These are phyloP conservation scores for Pygoscelis antarcticus DNA, from an alignment of 2,113 vertebrate genomes.

Conservation along the genomic window DNA sequence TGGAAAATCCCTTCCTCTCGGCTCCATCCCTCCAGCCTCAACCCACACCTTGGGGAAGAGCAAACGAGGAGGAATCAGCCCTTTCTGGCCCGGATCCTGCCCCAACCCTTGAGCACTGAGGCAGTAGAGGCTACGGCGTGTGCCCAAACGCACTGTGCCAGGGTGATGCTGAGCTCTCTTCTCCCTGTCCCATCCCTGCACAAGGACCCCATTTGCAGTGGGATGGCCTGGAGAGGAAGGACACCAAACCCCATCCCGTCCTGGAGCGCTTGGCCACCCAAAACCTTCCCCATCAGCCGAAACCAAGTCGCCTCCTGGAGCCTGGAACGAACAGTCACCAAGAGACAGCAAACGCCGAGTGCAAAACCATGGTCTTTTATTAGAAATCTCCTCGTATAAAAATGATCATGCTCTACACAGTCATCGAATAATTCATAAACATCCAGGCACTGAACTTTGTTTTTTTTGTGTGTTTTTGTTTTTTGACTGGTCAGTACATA, in stretches of 20 bases:
- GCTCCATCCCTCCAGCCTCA: neutral
- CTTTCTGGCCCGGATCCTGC: neutral
- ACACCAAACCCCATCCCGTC: neutral
- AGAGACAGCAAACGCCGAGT: conserved; percentile 66
- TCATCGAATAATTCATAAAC: conserved; percentile 87
- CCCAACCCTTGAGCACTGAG: neutral
- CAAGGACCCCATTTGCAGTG: fast-evolving
- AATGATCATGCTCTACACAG: conserved; percentile 96
- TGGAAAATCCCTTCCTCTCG: neutral
- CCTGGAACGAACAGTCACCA: conserved; percentile 1
- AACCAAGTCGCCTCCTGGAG: neutral
- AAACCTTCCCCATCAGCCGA: neutral
- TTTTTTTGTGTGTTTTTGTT: conserved; percentile 61
- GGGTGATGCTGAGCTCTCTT: neutral
- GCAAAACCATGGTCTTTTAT: conserved; percentile 95
- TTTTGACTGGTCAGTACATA: conserved; percentile 88
- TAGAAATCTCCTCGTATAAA: conserved; percentile 98
- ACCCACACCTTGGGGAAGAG: neutral
- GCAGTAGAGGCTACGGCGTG: neutral
- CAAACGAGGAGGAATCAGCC: neutral
- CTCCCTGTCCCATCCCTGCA: neutral
- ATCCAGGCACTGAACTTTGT: conserved; percentile 95
- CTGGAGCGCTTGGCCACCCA: neutral
- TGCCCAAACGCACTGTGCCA: neutral
- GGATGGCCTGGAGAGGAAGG: neutral